These are phyloP conservation scores for Furnarius figulus DNA, from an alignment of 2,113 vertebrate genomes.

Conservation along the genomic window DNA sequence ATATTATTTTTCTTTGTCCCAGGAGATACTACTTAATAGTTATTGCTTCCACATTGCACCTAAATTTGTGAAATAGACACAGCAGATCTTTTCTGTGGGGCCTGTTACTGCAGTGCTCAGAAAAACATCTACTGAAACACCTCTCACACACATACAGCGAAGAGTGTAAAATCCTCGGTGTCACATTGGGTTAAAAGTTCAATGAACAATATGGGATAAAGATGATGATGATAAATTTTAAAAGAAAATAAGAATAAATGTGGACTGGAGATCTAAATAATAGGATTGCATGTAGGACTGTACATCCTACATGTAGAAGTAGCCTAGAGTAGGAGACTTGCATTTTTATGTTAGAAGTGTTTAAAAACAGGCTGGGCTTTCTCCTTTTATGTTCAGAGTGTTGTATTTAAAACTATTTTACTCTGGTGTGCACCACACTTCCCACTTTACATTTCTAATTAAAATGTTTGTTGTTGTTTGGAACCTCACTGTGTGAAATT, in stretches of 20 bases:
- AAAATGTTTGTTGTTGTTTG: constrained; percentile 86
- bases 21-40: neutral
- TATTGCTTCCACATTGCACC: neutral
- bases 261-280: neutral
- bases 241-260: constrained; percentile 19
- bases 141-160: neutral
- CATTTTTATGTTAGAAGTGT: constrained; percentile 16
- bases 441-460: constrained; percentile 82
- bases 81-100: constrained; percentile 3
- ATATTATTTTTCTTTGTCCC: constrained; percentile 1
- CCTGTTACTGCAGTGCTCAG: neutral
- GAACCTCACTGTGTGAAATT: constrained; percentile 87
- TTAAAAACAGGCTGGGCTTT: neutral
- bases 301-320: neutral
- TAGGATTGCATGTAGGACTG: neutral
- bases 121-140: constrained; percentile 11
- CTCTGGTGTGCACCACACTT: constrained; percentile 74
- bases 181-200: constrained; percentile 1
- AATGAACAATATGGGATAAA: constrained; percentile 10
- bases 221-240: constrained; percentile 2
- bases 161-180: neutral
- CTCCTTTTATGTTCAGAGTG: neutral
- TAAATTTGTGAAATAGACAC: constrained; percentile 25
- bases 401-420: constrained; percentile 6
- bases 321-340: neutral